Conservation (phyloP, 2,888 invertebrate species). For the Stenichneumon culpator region DNA sequence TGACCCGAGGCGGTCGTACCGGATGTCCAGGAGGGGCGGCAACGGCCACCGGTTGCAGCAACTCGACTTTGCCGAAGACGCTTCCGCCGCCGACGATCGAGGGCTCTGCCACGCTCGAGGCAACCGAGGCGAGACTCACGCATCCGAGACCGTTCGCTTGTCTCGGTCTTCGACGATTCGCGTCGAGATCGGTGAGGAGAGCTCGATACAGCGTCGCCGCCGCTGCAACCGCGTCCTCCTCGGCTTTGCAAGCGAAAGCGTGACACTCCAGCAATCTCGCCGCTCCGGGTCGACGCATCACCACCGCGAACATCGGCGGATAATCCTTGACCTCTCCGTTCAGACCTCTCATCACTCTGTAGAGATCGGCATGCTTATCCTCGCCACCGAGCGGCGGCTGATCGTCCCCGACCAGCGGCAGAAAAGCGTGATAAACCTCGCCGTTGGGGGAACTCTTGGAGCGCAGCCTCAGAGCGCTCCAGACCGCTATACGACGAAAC, state of each 20-base stretch:
- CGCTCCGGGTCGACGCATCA: conserved; percentile 92
- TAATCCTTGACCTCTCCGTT: conserved; percentile 86
- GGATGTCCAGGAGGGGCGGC: conserved; percentile 84
- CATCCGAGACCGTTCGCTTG: conserved; percentile 92
- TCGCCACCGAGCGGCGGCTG: conserved; percentile 88
- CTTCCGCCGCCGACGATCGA: conserved; percentile 65
- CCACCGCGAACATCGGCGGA: conserved; percentile 95
- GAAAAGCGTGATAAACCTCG: conserved; percentile 90
- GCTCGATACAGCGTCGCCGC: conserved; percentile 96
- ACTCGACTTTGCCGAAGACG: conserved; percentile 55
- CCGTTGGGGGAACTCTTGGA: conserved; percentile 72
- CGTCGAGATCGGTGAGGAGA: conserved; percentile 88
- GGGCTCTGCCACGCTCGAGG: conserved; percentile 76
- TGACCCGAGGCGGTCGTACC: conserved; percentile 91
- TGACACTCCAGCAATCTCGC: conserved; percentile 95
- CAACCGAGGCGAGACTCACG: conserved; percentile 88
- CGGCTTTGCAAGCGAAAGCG: conserved; percentile 95
- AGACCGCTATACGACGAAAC: conserved; percentile 96
- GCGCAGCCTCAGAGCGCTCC: conserved; percentile 95
- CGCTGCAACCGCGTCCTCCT: conserved; percentile 96
- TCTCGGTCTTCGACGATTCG: conserved; percentile 87
- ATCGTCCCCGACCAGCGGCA: conserved; percentile 88
- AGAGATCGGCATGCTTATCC: conserved; percentile 86
- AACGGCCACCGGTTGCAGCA: not conserved
- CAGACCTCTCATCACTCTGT: conserved; percentile 83